phyloP scores from a whole-genome alignment of 2,113 vertebrate species.

The Sebastes fasciatus region DNA sequence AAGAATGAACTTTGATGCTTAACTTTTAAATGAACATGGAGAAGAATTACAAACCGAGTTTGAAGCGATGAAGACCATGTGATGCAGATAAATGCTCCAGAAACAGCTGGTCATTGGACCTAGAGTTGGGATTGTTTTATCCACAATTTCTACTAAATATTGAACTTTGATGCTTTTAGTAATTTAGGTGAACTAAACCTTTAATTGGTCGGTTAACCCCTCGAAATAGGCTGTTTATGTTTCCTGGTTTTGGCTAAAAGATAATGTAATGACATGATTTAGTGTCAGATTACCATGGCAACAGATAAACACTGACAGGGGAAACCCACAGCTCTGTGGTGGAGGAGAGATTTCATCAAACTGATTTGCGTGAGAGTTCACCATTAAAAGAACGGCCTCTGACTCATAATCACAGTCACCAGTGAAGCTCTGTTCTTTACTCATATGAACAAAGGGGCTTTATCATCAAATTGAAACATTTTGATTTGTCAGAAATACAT shows the following conservation, averaged over 20 bases:
- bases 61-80: neutral
- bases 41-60: neutral
- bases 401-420: conserved; percentile 10
- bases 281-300: neutral
- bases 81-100: neutral
- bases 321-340: neutral
- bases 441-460: conserved; percentile 11
- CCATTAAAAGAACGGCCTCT: neutral
- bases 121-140: neutral
- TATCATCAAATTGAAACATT: neutral
- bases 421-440: neutral
- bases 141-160: neutral
- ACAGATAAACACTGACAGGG: conserved; percentile 1
- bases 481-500: neutral
- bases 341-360: neutral
- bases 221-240: neutral
- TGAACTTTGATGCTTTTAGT: neutral
- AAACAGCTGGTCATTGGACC: neutral
- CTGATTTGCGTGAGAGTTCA: neutral
- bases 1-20: neutral
- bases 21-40: neutral
- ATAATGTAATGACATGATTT: neutral
- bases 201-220: neutral
- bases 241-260: neutral
- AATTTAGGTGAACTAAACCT: neutral